Evolutionary conservation across 2,113 vertebrate genomes (phyloP).

Genomic region (Malurus elegans): DNA sequence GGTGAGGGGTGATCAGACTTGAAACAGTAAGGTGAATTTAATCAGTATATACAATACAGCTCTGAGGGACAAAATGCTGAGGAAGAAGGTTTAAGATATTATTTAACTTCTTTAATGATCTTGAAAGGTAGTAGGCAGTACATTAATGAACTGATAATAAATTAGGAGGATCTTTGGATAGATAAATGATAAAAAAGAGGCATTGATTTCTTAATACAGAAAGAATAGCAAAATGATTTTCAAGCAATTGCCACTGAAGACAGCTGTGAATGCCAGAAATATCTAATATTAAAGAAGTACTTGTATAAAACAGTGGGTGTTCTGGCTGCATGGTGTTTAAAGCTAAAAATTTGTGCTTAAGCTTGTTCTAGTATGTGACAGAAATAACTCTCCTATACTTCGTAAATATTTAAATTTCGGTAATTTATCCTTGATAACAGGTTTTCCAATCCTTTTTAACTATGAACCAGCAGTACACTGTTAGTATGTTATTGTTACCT

Average conservation of each 20-base stretch:
- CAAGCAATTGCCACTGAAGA: not conserved
- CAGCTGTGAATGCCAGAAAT: slow-evolving; percentile 16
- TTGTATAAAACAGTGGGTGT: not conserved
- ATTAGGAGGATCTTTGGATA: slow-evolving; percentile 51
- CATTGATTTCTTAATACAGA: slow-evolving; percentile 62
- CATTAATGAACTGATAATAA: slow-evolving; percentile 65
- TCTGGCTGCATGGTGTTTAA: not conserved
- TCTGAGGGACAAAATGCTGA: slow-evolving; percentile 48
- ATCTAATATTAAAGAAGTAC: not conserved
- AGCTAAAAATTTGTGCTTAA: not conserved
- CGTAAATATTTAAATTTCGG: not conserved
- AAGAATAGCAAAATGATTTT: slow-evolving; percentile 54
- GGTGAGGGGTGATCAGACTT: slow-evolving; percentile 30
- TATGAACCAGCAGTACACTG: not conserved
- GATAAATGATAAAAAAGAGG: slow-evolving; percentile 54
- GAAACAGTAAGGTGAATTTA: slow-evolving; percentile 48
- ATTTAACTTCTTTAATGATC: slow-evolving; percentile 65
- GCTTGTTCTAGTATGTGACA: not conserved
- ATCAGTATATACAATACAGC: slow-evolving; percentile 21
- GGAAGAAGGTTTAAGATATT: slow-evolving; percentile 54
- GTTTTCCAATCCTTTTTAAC: not conserved
- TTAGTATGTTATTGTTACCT: not conserved
- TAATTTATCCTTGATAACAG: not conserved
- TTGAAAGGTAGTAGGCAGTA: slow-evolving; percentile 61
- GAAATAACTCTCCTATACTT: not conserved